Conservation (phyloP, 2,888 invertebrate species). For the Tinea trinotella region DNA sequence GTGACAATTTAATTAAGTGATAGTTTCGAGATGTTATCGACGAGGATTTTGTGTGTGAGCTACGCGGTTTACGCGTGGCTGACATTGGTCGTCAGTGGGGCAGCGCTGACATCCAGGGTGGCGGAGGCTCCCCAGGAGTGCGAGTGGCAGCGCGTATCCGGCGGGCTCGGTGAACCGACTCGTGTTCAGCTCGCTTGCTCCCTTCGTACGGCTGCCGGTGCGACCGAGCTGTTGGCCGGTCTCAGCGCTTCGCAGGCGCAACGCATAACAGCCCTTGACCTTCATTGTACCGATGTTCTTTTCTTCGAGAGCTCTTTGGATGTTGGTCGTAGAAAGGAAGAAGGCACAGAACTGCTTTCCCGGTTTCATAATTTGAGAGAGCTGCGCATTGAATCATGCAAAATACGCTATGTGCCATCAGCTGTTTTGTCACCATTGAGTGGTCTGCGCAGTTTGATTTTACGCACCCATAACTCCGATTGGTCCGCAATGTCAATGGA, state of each 20-base stretch:
- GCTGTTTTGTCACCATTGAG: slow-evolving; percentile 78
- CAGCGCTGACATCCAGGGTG: slow-evolving; percentile 64
- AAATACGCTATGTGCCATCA: slow-evolving; percentile 81
- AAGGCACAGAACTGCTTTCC: slow-evolving; percentile 71
- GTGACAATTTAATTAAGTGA: slow-evolving; percentile 64
- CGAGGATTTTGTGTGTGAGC: slow-evolving; percentile 59
- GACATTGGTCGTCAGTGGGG: slow-evolving; percentile 41
- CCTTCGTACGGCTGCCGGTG: slow-evolving; percentile 76
- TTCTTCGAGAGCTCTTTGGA: slow-evolving; percentile 81
- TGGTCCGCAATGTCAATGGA: slow-evolving; percentile 87
- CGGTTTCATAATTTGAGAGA: slow-evolving; percentile 77
- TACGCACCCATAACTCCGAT: slow-evolving; percentile 84
- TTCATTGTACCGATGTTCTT: slow-evolving; percentile 81
- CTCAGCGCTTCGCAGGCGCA: slow-evolving; percentile 77
- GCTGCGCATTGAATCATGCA: slow-evolving; percentile 82
- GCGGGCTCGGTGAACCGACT: slow-evolving; percentile 67
- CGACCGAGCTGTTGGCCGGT: slow-evolving; percentile 75
- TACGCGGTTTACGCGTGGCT: slow-evolving; percentile 50
- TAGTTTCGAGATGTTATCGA: slow-evolving; percentile 56
- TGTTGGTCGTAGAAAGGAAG: slow-evolving; percentile 65
- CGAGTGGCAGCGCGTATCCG: slow-evolving; percentile 76
- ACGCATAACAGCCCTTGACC: slow-evolving; percentile 76
- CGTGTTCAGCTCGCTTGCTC: slow-evolving; percentile 76
- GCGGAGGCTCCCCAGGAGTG: slow-evolving; percentile 81
- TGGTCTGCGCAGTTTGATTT: slow-evolving; percentile 75